Evolutionary conservation across 2,113 vertebrate species (phyloP).

Genomic region (Asarcornis scutulata): DNA sequence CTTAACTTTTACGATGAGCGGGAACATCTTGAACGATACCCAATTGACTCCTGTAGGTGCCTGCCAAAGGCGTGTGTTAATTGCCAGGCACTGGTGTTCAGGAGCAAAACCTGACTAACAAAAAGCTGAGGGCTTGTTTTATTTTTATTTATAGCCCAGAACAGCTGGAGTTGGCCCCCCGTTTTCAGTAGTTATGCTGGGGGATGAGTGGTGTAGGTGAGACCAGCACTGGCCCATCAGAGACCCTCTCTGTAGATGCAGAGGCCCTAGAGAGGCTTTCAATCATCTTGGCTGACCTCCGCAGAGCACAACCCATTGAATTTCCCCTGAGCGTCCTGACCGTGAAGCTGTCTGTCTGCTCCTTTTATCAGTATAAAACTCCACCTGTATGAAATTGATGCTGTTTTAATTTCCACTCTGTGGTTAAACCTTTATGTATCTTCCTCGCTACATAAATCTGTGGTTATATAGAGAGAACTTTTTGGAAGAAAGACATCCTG

Average conservation of each 20-base stretch:
- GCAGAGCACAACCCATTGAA: background rate
- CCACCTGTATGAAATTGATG: background rate
- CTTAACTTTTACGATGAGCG: background rate
- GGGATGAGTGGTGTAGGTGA: background rate
- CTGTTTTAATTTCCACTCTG: slow-evolving; percentile 6
- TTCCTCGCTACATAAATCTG: background rate
- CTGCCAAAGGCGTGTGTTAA: background rate
- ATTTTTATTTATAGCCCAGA: background rate
- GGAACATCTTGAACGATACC: background rate
- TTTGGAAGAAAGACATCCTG: background rate
- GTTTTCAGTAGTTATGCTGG: background rate
- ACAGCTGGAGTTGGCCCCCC: fast-evolving
- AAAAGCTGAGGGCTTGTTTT: background rate
- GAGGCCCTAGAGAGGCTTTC: background rate
- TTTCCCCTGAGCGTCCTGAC: background rate
- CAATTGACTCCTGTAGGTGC: background rate
- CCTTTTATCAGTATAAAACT: background rate
- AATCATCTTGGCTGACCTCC: background rate
- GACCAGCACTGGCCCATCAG: background rate
- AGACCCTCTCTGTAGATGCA: background rate
- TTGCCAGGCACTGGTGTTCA: background rate
- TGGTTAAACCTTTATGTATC: slow-evolving; percentile 3
- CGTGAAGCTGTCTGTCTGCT: background rate
- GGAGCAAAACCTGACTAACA: background rate
- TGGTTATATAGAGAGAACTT: background rate